phyloP scores from a whole-genome alignment of 2,888 invertebrate species.

The Heliconius cydno region DNA sequence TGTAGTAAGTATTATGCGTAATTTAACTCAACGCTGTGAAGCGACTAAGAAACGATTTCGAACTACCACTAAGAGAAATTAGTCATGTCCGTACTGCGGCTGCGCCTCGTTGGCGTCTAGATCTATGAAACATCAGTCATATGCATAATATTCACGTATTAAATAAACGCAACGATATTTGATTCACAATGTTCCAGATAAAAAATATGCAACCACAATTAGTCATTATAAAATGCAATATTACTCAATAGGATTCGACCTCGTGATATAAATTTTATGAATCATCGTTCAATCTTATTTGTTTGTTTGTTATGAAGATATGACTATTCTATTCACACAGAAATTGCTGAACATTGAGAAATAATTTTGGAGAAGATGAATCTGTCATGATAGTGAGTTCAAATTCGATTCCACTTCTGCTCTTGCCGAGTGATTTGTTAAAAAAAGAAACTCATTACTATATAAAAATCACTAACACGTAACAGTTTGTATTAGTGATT shows the following conservation, averaged over 20 bases:
- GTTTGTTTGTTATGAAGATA: background rate
- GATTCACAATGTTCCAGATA: background rate
- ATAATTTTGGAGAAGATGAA: background rate
- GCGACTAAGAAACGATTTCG: background rate
- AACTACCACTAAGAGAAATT: background rate
- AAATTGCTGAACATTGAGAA: background rate
- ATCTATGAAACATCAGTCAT: background rate
- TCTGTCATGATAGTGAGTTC: no score
- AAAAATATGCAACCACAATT: slow-evolving; percentile 10
- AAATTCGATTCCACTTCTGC: no score
- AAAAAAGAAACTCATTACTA: no score
- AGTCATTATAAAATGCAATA: slow-evolving; percentile 11
- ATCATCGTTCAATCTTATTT: background rate
- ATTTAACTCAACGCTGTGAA: background rate
- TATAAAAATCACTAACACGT: no score
- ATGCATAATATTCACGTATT: background rate
- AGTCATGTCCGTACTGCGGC: background rate
- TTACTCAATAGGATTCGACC: slow-evolving; percentile 7
- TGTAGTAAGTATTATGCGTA: background rate
- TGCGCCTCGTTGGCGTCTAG: background rate
- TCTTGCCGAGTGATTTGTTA: no score
- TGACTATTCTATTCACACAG: background rate
- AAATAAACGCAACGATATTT: background rate
- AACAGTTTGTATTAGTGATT: no score
- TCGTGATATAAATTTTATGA: slow-evolving; percentile 21